Evolutionary conservation across 2,113 vertebrate species (phyloP).

Genomic region (Otus sunia): DNA sequence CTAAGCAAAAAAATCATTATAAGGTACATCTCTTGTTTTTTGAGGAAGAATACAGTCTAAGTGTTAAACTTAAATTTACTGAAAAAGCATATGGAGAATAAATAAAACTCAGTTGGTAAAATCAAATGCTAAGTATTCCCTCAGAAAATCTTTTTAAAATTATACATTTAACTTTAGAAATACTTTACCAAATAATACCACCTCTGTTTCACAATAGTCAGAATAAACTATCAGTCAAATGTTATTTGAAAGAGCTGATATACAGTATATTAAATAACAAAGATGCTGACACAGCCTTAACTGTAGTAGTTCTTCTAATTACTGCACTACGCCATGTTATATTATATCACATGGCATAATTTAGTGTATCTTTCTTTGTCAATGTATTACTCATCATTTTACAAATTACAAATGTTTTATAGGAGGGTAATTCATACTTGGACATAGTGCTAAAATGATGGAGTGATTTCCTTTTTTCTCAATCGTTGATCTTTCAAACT

Average conservation of each 20-base stretch:
- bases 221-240: not conserved
- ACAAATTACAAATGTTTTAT: constrained; percentile 61
- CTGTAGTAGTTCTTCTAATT: constrained; percentile 6
- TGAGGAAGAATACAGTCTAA: not conserved
- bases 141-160: not conserved
- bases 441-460: constrained; percentile 50
- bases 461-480: constrained; percentile 55
- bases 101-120: not conserved
- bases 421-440: constrained; percentile 51
- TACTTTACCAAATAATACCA: not conserved
- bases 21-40: not conserved
- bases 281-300: constrained; percentile 22
- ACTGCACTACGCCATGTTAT: not conserved
- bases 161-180: not conserved
- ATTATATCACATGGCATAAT: constrained; percentile 22
- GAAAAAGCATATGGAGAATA: not conserved
- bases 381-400: constrained; percentile 58
- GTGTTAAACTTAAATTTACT: not conserved
- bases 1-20: not conserved
- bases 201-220: not conserved
- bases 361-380: constrained; percentile 53
- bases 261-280: not conserved
- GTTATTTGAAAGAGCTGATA: constrained; percentile 6
- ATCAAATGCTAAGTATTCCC: not conserved
- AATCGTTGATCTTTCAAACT: constrained; percentile 61